Conservation (phyloP, 1,140 invertebrate species). For the Drosophila nasuta region DNA sequence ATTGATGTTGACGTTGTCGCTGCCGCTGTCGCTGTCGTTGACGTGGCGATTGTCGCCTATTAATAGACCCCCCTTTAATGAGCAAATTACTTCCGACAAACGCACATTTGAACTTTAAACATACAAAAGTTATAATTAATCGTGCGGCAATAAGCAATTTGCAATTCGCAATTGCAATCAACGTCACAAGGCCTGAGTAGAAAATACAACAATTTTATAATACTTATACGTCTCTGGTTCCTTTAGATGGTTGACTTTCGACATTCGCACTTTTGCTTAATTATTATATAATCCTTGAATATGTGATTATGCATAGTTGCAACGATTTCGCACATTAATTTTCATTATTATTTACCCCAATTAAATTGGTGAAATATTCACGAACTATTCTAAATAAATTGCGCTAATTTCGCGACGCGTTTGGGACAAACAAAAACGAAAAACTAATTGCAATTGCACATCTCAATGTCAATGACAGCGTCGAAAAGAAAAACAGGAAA, state of each 20-base stretch:
- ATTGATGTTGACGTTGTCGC: constrained; percentile 9
- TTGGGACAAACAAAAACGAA: constrained; percentile 59
- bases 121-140: constrained; percentile 65
- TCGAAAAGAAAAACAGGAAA: constrained; percentile 32
- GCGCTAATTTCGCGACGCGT: constrained; percentile 61
- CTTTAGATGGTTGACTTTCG: background rate
- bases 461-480: constrained; percentile 77
- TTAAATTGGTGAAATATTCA: constrained; percentile 28
- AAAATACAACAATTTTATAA: constrained; percentile 2
- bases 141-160: constrained; percentile 52
- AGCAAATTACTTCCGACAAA: constrained; percentile 73
- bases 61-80: constrained; percentile 62
- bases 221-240: background rate
- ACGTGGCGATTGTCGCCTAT: constrained; percentile 54
- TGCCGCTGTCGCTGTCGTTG: constrained; percentile 21
- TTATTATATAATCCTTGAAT: constrained; percentile 17
- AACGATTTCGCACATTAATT: background rate
- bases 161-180: constrained; percentile 27
- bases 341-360: constrained; percentile 58
- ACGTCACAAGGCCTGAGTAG: background rate
- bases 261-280: constrained; percentile 18
- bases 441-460: constrained; percentile 70
- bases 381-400: constrained; percentile 32
- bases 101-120: constrained; percentile 74
- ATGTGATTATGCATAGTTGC: background rate